phyloP scores from a whole-genome alignment of 2,888 invertebrate genomes.

The Eueremaeus valkanovi region DNA sequence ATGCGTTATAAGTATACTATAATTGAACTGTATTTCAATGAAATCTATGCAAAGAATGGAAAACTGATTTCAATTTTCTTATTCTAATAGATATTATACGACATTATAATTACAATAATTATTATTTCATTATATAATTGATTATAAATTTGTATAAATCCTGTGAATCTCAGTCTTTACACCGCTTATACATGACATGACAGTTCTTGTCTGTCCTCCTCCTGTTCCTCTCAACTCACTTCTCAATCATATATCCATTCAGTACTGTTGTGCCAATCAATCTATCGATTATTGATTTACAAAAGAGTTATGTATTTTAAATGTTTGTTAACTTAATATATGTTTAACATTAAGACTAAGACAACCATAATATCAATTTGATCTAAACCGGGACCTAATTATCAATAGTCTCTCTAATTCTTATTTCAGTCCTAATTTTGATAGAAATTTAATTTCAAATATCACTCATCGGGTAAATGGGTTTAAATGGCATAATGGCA shows the following conservation, averaged over 20 bases:
- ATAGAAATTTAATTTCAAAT: too few species aligned
- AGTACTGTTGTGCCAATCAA: conserved; percentile 29
- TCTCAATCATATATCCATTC: neutral
- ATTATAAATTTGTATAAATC: conserved; percentile 1
- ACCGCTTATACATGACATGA: neutral
- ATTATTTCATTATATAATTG: too few species aligned
- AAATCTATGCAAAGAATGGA: conserved; percentile 12
- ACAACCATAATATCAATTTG: neutral
- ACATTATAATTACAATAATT: too few species aligned
- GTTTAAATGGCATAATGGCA: too few species aligned
- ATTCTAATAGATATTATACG: neutral
- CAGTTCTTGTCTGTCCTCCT: neutral
- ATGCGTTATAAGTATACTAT: neutral
- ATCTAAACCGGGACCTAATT: too few species aligned
- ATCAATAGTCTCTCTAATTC: too few species aligned
- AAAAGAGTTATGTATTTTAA: conserved; percentile 16
- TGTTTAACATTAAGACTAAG: neutral
- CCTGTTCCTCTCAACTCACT: neutral
- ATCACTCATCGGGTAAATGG: too few species aligned
- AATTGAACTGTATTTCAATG: neutral
- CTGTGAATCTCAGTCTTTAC: conserved; percentile 23
- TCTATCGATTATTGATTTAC: too few species aligned
- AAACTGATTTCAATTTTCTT: neutral
- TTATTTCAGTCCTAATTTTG: too few species aligned
- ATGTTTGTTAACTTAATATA: conserved; percentile 1